phyloP scores from a whole-genome alignment of 2,888 invertebrate species.

The Ichneumoninae sp. region DNA sequence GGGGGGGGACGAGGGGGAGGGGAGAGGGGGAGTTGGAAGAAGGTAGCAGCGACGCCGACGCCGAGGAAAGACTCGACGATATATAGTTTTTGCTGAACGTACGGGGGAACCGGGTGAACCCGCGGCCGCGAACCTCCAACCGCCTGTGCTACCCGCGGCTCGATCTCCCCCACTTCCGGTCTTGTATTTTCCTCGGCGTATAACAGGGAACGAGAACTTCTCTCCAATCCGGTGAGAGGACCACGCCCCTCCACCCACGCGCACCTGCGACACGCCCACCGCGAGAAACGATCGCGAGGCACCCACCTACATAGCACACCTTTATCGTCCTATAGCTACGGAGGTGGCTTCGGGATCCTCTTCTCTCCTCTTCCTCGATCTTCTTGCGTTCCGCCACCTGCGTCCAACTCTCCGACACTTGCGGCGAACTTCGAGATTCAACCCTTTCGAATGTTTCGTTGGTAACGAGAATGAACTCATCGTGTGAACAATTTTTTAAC shows the following conservation, averaged over 20 bases:
- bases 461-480: too few species aligned
- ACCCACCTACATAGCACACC: slow-evolving; percentile 27
- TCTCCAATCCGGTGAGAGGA: slow-evolving; percentile 77
- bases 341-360: slow-evolving; percentile 53
- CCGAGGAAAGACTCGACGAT: slow-evolving; percentile 72
- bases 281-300: slow-evolving; percentile 70
- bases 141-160: slow-evolving; percentile 38
- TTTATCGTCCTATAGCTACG: slow-evolving; percentile 31
- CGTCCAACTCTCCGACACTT: slow-evolving; percentile 49
- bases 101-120: slow-evolving; percentile 46
- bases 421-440: slow-evolving; percentile 20
- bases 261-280: slow-evolving; percentile 83
- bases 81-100: slow-evolving; percentile 79
- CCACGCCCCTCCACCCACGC: slow-evolving; percentile 84
- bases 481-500: too few species aligned
- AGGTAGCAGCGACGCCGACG: slow-evolving; percentile 43
- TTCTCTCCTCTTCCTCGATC: slow-evolving; percentile 46
- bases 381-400: slow-evolving; percentile 62
- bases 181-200: slow-evolving; percentile 36
- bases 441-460: not conserved
- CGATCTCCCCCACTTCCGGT: slow-evolving; percentile 71
- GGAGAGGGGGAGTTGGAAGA: slow-evolving; percentile 30
- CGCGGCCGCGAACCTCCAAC: slow-evolving; percentile 41
- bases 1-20: slow-evolving; percentile 65
- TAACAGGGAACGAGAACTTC: slow-evolving; percentile 65